These are phyloP conservation scores for Propithecus deckenii DNA, from an alignment of 2,797 vertebrate genomes.

Conservation along the genomic window DNA sequence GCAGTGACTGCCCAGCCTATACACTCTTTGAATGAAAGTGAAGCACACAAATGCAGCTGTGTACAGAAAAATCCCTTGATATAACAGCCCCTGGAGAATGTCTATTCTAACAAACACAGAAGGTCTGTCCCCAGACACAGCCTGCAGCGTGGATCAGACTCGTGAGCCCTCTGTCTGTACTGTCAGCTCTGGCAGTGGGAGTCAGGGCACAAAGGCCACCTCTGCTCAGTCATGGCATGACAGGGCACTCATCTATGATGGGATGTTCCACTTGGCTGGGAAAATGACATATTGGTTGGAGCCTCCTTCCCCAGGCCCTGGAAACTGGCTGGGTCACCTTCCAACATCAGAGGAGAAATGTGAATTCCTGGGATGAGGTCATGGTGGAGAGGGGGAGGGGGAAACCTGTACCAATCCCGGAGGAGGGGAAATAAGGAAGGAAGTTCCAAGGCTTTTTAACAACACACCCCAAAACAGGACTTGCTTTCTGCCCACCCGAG, in stretches of 20 bases:
- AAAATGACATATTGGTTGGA: neutral
- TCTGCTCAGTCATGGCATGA: neutral
- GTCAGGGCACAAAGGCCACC: accelerated
- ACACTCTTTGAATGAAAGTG: neutral
- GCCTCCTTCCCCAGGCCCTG: neutral
- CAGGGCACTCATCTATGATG: neutral
- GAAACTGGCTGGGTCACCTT: neutral
- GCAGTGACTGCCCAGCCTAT: neutral
- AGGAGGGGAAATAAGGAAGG: neutral
- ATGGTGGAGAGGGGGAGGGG: neutral
- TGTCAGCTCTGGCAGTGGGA: neutral
- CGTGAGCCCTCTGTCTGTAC: neutral
- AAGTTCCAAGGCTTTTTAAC: neutral
- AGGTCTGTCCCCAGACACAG: neutral
- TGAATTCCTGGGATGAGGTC: neutral
- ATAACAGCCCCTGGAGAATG: neutral
- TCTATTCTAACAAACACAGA: neutral
- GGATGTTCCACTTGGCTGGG: neutral
- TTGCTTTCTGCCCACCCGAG: neutral
- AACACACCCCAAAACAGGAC: neutral
- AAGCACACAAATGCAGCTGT: neutral
- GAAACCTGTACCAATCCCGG: neutral
- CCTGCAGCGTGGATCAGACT: neutral
- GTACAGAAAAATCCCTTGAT: neutral
- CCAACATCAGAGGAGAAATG: neutral